Conservation (phyloP, 2,797 vertebrate species). For the Coreius guichenoti region DNA sequence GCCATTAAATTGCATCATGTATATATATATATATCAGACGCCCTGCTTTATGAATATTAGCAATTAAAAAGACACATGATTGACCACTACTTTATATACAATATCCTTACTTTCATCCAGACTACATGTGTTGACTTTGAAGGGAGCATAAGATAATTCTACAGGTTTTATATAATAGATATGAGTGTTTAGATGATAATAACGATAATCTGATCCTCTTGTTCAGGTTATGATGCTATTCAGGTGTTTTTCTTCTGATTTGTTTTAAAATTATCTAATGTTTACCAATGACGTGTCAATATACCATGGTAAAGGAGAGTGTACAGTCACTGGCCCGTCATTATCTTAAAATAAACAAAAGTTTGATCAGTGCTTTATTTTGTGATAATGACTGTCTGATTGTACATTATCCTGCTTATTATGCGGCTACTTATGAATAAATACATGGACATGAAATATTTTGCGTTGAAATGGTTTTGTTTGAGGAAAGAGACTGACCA, state of each 20-base stretch:
- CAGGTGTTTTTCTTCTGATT: conserved; percentile 4
- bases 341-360: neutral
- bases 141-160: neutral
- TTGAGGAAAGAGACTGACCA: neutral
- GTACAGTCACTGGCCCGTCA: neutral
- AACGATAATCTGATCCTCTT: neutral
- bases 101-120: neutral
- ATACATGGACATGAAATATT: neutral
- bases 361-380: neutral
- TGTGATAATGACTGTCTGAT: neutral
- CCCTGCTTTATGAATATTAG: neutral
- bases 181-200: neutral
- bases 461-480: neutral
- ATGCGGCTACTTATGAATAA: conserved; percentile 10
- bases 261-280: conserved; percentile 7
- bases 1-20: neutral
- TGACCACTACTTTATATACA: neutral
- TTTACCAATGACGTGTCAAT: neutral
- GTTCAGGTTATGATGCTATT: conserved; percentile 1
- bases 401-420: neutral
- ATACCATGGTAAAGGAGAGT: neutral
- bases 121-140: neutral
- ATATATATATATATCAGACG: neutral
- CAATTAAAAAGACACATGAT: neutral
- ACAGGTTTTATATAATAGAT: neutral